Conservation (phyloP, 1,140 invertebrate species). For the Caenorhabditis briggsae region DNA sequence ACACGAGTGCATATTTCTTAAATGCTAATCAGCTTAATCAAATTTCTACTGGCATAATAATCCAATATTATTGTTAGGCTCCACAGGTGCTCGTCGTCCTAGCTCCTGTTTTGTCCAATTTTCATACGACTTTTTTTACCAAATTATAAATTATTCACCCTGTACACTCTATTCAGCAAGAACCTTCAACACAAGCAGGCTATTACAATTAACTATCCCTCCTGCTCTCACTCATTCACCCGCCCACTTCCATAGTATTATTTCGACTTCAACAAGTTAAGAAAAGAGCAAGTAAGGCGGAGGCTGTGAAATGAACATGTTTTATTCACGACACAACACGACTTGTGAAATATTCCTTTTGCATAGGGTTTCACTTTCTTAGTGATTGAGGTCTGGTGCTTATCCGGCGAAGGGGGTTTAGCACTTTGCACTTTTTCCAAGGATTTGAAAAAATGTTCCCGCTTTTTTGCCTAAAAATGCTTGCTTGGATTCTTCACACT, state of each 20-base stretch:
- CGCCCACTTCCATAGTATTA: neutral
- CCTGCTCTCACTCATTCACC: neutral
- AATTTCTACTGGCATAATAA: neutral
- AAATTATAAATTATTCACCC: slow-evolving; percentile 9
- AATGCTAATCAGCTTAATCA: too few relatives aligned
- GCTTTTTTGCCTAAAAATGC: too few relatives aligned
- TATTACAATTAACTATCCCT: slow-evolving; percentile 34
- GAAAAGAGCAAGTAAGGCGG: neutral
- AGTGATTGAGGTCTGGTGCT: neutral
- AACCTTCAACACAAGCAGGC: neutral
- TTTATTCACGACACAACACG: neutral
- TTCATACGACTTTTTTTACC: neutral
- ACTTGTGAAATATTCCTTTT: slow-evolving; percentile 3
- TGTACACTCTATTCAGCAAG: neutral
- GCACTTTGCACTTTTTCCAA: neutral
- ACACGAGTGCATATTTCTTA: too few relatives aligned
- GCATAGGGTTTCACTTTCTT: neutral
- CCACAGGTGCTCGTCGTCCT: neutral
- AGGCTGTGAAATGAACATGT: neutral
- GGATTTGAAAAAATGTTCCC: too few relatives aligned
- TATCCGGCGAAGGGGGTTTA: too few relatives aligned
- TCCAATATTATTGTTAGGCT: neutral
- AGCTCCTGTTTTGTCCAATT: neutral
- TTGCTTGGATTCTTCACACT: too few relatives aligned
- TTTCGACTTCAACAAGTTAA: neutral